phyloP scores from a whole-genome alignment of 2,888 invertebrate genomes.

The Lepidonotus clava region DNA sequence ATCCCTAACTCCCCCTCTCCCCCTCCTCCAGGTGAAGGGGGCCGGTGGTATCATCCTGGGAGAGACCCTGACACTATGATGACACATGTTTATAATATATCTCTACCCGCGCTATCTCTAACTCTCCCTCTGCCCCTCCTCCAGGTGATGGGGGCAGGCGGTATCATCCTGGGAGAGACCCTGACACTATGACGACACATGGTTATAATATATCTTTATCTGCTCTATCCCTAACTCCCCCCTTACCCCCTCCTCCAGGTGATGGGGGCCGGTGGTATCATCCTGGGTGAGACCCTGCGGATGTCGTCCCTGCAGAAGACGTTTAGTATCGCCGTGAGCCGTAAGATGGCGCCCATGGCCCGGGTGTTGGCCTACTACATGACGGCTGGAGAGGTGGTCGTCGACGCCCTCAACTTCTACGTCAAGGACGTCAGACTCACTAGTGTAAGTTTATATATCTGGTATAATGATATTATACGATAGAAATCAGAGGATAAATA shows the following conservation, averaged over 20 bases:
- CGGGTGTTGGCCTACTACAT: constrained; percentile 92
- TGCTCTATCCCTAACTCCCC: no score
- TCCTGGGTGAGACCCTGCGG: constrained; percentile 89
- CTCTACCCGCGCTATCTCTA: no score
- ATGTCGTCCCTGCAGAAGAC: constrained; percentile 83
- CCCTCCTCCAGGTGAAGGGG: constrained; percentile 87
- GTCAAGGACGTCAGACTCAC: constrained; percentile 91
- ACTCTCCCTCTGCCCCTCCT: no score
- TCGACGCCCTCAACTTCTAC: constrained; percentile 94
- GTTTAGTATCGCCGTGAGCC: constrained; percentile 81
- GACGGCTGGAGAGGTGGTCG: constrained; percentile 88
- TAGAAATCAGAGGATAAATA: no score
- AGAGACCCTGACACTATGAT: constrained; percentile 91
- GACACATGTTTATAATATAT: no score
- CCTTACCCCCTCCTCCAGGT: constrained; percentile 81
- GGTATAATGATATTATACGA: no score
- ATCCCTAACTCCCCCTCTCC: no score
- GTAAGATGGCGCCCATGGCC: constrained; percentile 89
- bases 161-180: constrained; percentile 89
- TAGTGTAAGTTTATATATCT: constrained; percentile 86
- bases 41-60: constrained; percentile 92
- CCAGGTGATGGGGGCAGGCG: constrained; percentile 92
- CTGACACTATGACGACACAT: no score
- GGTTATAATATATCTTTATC: no score
- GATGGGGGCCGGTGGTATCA: constrained; percentile 93